Conservation (phyloP, 2,113 vertebrate genomes). For the Nerophis lumbriciformis region DNA sequence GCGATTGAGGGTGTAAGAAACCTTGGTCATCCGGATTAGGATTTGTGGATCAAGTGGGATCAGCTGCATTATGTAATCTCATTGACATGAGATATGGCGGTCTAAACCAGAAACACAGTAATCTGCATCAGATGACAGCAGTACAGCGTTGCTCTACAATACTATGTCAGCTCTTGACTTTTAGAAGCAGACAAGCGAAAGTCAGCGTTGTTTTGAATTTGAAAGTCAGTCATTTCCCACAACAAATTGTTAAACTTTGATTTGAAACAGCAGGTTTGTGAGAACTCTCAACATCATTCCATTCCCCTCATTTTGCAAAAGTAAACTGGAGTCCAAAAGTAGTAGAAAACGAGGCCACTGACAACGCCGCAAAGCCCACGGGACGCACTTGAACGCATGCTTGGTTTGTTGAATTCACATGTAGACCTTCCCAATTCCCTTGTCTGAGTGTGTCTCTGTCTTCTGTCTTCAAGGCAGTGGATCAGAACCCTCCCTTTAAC, state of each 20-base stretch:
- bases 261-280: no score
- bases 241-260: not conserved
- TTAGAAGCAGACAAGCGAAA: slow-evolving; percentile 16
- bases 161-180: slow-evolving; percentile 35
- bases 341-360: slow-evolving; percentile 62
- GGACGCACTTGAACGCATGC: slow-evolving; percentile 69
- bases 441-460: slow-evolving; percentile 72
- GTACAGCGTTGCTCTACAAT: slow-evolving; percentile 20
- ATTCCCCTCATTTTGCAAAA: slow-evolving; percentile 58
- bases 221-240: not conserved
- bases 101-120: slow-evolving; percentile 51
- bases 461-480: slow-evolving; percentile 72
- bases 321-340: slow-evolving; percentile 57
- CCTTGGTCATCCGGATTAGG: slow-evolving; percentile 47
- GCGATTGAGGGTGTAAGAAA: slow-evolving; percentile 55
- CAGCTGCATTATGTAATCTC: slow-evolving; percentile 60
- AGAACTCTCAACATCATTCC: slow-evolving; percentile 18
- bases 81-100: slow-evolving; percentile 53
- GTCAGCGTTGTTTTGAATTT: not conserved
- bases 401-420: slow-evolving; percentile 68
- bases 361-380: slow-evolving; percentile 52
- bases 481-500: slow-evolving; percentile 70
- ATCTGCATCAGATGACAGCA: slow-evolving; percentile 44
- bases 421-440: slow-evolving; percentile 72
- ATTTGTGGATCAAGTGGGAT: slow-evolving; percentile 62